Evolutionary conservation across 2,113 vertebrate genomes (phyloP).

Genomic region (Ammodytes dubius): DNA sequence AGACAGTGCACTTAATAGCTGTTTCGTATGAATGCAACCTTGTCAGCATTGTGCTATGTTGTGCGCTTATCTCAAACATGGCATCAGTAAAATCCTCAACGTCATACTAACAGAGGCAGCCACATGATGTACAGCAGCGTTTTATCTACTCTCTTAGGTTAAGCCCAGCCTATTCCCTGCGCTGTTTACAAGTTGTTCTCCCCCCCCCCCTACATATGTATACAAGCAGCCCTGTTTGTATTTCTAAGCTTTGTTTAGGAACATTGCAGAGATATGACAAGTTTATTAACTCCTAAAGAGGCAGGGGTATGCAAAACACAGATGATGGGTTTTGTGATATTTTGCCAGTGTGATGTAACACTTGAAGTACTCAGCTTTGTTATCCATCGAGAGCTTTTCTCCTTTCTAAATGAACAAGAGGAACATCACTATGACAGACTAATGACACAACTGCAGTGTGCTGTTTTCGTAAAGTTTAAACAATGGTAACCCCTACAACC

Average conservation of each 20-base stretch:
- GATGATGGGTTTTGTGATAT: constrained; percentile 37
- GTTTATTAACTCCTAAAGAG: constrained; percentile 35
- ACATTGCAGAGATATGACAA: constrained; percentile 14
- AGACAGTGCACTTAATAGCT: neutral
- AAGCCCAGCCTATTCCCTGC: neutral
- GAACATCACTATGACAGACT: constrained; percentile 50
- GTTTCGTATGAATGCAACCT: constrained; percentile 15
- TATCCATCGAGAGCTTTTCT: constrained; percentile 50
- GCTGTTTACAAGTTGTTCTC: constrained; percentile 32
- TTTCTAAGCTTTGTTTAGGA: constrained; percentile 9
- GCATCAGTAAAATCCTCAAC: constrained; percentile 19
- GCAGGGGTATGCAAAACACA: constrained; percentile 47
- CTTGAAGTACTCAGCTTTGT: constrained; percentile 36
- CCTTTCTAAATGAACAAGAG: constrained; percentile 18
- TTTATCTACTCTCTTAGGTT: neutral
- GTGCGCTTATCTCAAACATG: constrained; percentile 32
- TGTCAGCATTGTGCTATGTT: constrained; percentile 26
- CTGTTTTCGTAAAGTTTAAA: constrained; percentile 60
- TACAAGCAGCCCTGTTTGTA: neutral
- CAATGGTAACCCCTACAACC: constrained; percentile 43
- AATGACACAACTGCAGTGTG: constrained; percentile 54
- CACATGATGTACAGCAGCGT: neutral
- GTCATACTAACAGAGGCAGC: neutral
- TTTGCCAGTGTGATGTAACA: constrained; percentile 58
- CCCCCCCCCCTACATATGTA: neutral